These are phyloP conservation scores for Lepeophtheirus nordmannii DNA, from an alignment of 2,888 invertebrate species.

Conservation along the genomic window DNA sequence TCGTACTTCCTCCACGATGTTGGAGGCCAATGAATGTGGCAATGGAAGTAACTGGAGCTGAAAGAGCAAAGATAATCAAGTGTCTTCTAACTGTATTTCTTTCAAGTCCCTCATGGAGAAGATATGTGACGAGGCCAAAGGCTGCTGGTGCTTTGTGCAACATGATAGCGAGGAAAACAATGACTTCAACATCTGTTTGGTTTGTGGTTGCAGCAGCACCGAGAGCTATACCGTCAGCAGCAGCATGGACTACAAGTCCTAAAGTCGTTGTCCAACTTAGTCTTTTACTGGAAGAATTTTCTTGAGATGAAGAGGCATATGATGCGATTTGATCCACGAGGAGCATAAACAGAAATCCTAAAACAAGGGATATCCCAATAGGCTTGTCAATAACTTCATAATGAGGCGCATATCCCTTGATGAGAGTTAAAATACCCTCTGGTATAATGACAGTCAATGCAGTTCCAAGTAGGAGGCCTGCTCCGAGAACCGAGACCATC, in stretches of 20 bases:
- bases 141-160: slow-evolving; percentile 98
- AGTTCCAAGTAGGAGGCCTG: slow-evolving; percentile 90
- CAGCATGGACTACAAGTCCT: slow-evolving; percentile 93
- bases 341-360: slow-evolving; percentile 95
- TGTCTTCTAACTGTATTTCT: slow-evolving; percentile 71
- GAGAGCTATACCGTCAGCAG: slow-evolving; percentile 49
- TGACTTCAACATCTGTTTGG: slow-evolving; percentile 88
- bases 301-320: slow-evolving; percentile 1
- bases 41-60: slow-evolving; percentile 77
- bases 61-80: slow-evolving; percentile 71
- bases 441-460: slow-evolving; percentile 95
- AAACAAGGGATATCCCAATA: slow-evolving; percentile 80
- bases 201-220: slow-evolving; percentile 41
- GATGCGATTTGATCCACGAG: slow-evolving; percentile 70
- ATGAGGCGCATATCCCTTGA: slow-evolving; percentile 30
- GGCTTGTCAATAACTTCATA: slow-evolving; percentile 43
- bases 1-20: slow-evolving; percentile 76
- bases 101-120: slow-evolving; percentile 86
- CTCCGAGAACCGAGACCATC: slow-evolving; percentile 83
- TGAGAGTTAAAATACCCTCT: slow-evolving; percentile 80
- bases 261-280: slow-evolving; percentile 61
- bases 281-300: neutral
- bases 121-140: slow-evolving; percentile 92
- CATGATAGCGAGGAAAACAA: slow-evolving; percentile 97
- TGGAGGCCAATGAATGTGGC: slow-evolving; percentile 73